Evolutionary conservation across 30 jellyfish, hydroid and myxozoan genomes (phyloP).

Genomic region (Sanderia malayensis): DNA sequence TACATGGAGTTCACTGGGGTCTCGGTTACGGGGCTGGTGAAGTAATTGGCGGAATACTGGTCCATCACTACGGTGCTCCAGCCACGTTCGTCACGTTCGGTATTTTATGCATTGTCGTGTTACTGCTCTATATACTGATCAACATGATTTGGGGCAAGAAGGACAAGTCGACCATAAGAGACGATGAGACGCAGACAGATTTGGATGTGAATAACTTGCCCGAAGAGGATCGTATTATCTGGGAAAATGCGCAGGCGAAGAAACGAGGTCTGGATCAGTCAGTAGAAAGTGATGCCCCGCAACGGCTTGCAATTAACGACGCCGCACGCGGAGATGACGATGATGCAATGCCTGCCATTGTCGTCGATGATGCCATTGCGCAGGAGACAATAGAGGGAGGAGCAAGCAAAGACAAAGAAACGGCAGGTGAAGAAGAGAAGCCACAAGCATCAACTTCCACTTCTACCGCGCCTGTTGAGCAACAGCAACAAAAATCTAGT

Average conservation of each 20-base stretch:
- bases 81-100: slow-evolving; percentile 96
- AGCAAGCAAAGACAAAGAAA: slow-evolving; percentile 1
- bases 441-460: slow-evolving; percentile 8
- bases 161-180: slow-evolving; percentile 75
- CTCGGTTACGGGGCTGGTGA: slow-evolving; percentile 99
- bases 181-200: slow-evolving; percentile 97
- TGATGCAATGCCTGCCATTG: slow-evolving; percentile 5
- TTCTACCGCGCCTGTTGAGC: slow-evolving; percentile 7
- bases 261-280: slow-evolving; percentile 28
- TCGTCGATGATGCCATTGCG: neutral
- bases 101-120: slow-evolving; percentile 87
- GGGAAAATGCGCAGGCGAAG: slow-evolving; percentile 59
- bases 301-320: too few species aligned
- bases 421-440: slow-evolving; percentile 15
- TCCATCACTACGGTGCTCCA: slow-evolving; percentile 99
- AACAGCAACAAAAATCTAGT: neutral
- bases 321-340: neutral
- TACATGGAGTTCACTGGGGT: slow-evolving; percentile 99
- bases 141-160: slow-evolving; percentile 94
- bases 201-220: slow-evolving; percentile 59
- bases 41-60: slow-evolving; percentile 97
- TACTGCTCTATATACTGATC: slow-evolving; percentile 76
- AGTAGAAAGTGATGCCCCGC: slow-evolving; percentile 6
- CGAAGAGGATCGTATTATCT: slow-evolving; percentile 54
- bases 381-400: slow-evolving; percentile 7